Base-by-base conservation (phyloP, 2,888 invertebrate species). In the Halictus ligatus region DNA sequence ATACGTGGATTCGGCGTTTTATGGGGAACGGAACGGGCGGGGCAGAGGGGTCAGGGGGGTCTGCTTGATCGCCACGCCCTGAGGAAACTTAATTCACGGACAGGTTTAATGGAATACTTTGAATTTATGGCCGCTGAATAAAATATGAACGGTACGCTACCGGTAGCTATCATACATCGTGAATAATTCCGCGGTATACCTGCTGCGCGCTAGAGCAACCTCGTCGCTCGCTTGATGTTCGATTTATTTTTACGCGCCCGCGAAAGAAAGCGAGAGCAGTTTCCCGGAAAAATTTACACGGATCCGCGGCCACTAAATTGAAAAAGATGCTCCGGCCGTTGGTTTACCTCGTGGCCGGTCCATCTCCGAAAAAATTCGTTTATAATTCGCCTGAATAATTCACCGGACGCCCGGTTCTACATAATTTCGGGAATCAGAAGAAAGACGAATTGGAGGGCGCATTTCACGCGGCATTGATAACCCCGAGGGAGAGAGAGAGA, bases 41-140 rank as follows among this genome's bases (percentile, higher is more conserved):
- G 43, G 43, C 10, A 0, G 10, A 1, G 43, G 43, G 43, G 43
- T n/a, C n/a, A 18, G 1, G 18, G 7, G 25, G 60, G 25, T 12
- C 60, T 6, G 25, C 25, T 60, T 25, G 48, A 78, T 84, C 81
- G 82, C 74, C 82, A 71, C 78, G 50, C 81, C 69, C 3, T 50
- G 43, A 29, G 77, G 75, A 80, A 74, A 46, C 29, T 76, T 76
- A 76, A 76, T 64, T 46, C 76, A 48, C 64, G 76, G 43, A 46
- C 43, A 64, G 64, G 81, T 75, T 85, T 89, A 88, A 88, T 89
- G 84, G 87, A 87, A 89, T 83, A 82, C 80, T 69, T 77, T 29
- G 82, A 85, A 89, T 89, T 89, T 89, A 88, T 85, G 82, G 73
- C 35, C 71, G 69, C 84, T 89, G 89, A 89, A 89, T 89, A 89